Percentiles rank a stretch among this genome's conserved stretches.
phyloP scores from a whole-genome alignment of 2,888 invertebrate species.

The Cryptophagus acutangulus region DNA sequence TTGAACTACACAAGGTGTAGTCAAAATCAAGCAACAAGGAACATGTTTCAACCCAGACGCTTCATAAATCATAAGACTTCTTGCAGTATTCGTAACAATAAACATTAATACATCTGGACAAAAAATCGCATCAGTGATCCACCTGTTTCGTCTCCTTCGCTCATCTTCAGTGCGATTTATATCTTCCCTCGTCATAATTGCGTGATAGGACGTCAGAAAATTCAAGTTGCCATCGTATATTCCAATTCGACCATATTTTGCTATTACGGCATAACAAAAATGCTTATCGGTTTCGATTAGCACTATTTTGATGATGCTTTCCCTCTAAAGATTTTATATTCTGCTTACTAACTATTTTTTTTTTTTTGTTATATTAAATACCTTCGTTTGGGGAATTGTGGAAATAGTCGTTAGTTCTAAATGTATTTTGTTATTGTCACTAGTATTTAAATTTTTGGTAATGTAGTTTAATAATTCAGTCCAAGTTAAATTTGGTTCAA shows the following conservation, averaged over 20 bases:
- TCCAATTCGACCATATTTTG: conserved; percentile 57
- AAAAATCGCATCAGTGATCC: conserved; percentile 61
- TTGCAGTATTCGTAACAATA: conserved; percentile 54
- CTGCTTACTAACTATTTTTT: background rate
- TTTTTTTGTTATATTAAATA: conserved; percentile 19
- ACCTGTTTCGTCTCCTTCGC: conserved; percentile 45
- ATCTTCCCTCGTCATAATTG: conserved; percentile 54
- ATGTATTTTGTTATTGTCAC: conserved; percentile 21
- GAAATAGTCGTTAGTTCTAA: conserved; percentile 32
- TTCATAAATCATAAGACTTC: conserved; percentile 58
- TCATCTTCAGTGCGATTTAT: conserved; percentile 43
- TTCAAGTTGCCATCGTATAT: conserved; percentile 56
- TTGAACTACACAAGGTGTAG: conserved; percentile 54
- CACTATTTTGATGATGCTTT: conserved; percentile 56
- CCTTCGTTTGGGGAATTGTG: conserved; percentile 36
- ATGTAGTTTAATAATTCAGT: conserved; percentile 44
- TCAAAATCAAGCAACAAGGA: conserved; percentile 55
- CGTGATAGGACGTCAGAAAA: conserved; percentile 51
- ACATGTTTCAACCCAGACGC: conserved; percentile 56
- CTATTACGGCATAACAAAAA: conserved; percentile 54
- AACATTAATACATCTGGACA: conserved; percentile 54
- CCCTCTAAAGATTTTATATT: conserved; percentile 49
- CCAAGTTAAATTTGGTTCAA: conserved; percentile 37
- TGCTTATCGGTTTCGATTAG: conserved; percentile 36
- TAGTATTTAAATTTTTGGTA: conserved; percentile 33